Evolutionary conservation across 64 coral and sea anemone species (phyloP), one percentile per base, ranked within the genome.

Genomic region (Montipora cactus): DNA sequence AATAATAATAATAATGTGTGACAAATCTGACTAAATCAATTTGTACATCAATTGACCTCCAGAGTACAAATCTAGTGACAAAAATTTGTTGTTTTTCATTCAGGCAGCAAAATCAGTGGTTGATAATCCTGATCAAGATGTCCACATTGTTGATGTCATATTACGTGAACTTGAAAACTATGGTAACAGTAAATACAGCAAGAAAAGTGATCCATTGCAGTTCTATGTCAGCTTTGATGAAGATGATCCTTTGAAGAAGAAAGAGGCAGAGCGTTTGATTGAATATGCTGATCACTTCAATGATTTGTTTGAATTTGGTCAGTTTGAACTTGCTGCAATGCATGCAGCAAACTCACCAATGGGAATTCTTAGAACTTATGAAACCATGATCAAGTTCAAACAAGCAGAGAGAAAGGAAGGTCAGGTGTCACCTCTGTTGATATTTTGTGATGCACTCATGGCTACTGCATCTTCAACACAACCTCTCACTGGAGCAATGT

Each of bases 231-330:
- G 71, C 72, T 91, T 96, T 96, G 98, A 99, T 90, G 98, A 99
- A 20, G 98, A 99, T 83, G 98, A 99, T 89, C 98, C 98, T 7
- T 80, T 96, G 14, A 99, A 99, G 73, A 99, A 99, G 93, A 99
- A 99, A 77, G 98, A 99, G 73, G 95, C 98, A 25, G 98, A 99
- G 80, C 90, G 87, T 46, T 83, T 99, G 18, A 87, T 99, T 49
- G 95, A 96, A 46, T 99, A 99, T 81, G 89, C 93, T 48, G 98
- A 99, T 71, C 95, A 99, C 92, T 99, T 99, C 59, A 99, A 99
- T 50, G 88, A 96, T 81, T 59, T 99, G 25, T 96, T 99, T 91
- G 98, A 99, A 62, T 99, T 99, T 93, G 98, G 92, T 50, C 92
- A 94, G 74, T 99, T 90, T 82, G 79, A 89, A 51, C 66, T 95